A percentile compares a stretch with the other conserved stretches of the same genome.
Conservation (phyloP, 64 coral and sea anemone species). For the Pocillopora verrucosa region DNA sequence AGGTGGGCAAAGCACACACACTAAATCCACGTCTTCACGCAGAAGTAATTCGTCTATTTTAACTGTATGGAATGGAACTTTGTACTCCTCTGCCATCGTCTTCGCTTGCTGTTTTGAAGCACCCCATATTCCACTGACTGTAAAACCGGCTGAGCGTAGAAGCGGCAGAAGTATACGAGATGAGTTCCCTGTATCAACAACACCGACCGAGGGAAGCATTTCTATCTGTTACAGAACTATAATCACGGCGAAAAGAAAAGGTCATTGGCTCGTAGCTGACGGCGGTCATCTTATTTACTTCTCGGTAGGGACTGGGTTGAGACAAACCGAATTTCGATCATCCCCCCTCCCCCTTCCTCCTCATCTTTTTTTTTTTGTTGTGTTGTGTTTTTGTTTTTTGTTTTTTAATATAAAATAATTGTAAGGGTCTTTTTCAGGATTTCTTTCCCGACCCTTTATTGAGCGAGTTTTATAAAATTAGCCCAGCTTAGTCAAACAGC, state of each 20-base stretch:
- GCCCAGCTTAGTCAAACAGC: no score
- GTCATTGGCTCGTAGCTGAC: no score
- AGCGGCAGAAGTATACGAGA: slow-evolving; percentile 74
- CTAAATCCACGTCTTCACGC: slow-evolving; percentile 92
- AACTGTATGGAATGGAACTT: slow-evolving; percentile 81
- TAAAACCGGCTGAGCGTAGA: slow-evolving; percentile 82
- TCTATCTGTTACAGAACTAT: background rate
- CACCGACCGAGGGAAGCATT: slow-evolving; percentile 94
- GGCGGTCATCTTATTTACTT: background rate
- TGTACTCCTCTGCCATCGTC: slow-evolving; percentile 72
- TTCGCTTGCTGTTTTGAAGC: slow-evolving; percentile 79
- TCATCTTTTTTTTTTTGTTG: no score
- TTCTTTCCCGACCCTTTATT: no score
- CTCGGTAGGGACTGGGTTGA: background rate
- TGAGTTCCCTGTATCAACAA: slow-evolving; percentile 77
- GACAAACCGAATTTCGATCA: background rate
- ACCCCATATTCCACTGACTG: slow-evolving; percentile 86
- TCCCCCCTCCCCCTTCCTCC: no score
- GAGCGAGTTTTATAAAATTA: no score
- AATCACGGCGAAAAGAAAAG: background rate
- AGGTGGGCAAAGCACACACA: slow-evolving; percentile 86
- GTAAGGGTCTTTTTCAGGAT: no score
- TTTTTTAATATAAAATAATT: no score
- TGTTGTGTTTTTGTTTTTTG: no score
- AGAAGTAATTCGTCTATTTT: slow-evolving; percentile 96